These are phyloP conservation scores for Lottia gigantea DNA, from an alignment of 2,888 invertebrate species.

Conservation along the genomic window DNA sequence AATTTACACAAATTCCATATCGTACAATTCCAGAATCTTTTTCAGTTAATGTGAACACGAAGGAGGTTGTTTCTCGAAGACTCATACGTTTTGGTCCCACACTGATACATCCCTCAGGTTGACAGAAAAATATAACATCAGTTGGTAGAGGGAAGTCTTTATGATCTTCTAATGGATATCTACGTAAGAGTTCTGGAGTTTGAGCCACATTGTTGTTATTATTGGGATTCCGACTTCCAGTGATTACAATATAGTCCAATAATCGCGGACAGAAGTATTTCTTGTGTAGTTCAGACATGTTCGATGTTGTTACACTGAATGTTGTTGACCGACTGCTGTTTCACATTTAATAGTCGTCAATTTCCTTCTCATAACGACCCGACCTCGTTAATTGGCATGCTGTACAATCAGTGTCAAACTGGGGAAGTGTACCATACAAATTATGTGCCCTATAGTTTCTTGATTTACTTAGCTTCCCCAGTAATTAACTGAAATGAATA, in stretches of 20 bases:
- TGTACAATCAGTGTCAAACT: too few species aligned
- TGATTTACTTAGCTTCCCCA: too few species aligned
- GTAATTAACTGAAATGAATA: too few species aligned
- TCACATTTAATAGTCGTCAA: too few species aligned
- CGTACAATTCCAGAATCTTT: constrained; percentile 87
- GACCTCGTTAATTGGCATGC: too few species aligned
- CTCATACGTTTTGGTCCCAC: constrained; percentile 81
- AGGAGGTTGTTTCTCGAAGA: constrained; percentile 89
- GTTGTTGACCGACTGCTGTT: too few species aligned
- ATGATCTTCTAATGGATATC: constrained; percentile 93
- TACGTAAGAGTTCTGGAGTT: constrained; percentile 92
- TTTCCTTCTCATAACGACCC: too few species aligned
- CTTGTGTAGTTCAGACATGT: constrained; percentile 48
- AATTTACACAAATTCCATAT: constrained; percentile 98
- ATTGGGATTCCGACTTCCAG: constrained; percentile 83
- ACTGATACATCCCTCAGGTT: constrained; percentile 94
- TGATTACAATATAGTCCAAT: constrained; percentile 94
- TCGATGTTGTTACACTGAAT: constrained; percentile 3
- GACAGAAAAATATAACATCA: constrained; percentile 99
- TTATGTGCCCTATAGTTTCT: too few species aligned
- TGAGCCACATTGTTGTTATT: constrained; percentile 71
- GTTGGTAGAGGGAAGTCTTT: constrained; percentile 95
- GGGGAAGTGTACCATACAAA: too few species aligned
- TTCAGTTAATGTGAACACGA: constrained; percentile 97
- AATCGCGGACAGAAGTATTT: constrained; percentile 73